phyloP scores from a whole-genome alignment of 2,797 vertebrate species.

The Pitangus sulphuratus region DNA sequence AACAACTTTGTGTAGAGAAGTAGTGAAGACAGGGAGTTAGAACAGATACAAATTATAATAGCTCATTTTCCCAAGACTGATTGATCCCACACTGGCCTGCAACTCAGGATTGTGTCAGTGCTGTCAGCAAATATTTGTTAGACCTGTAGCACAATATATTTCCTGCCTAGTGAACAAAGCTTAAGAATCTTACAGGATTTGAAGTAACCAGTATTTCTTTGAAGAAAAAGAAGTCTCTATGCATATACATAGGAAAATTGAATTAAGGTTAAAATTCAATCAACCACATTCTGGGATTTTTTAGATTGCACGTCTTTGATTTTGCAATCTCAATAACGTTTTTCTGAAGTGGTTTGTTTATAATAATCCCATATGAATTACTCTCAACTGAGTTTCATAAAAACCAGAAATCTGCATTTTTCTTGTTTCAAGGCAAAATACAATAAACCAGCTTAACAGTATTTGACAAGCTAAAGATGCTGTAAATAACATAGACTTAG shows the following conservation, averaged over 20 bases:
- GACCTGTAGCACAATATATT: neutral
- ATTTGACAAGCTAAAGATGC: neutral
- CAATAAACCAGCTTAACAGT: neutral
- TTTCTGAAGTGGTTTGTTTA: constrained; percentile 1
- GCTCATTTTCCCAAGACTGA: neutral
- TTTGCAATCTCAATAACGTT: neutral
- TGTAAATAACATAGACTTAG: neutral
- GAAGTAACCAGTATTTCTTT: neutral
- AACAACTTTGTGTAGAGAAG: neutral
- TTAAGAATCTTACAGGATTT: neutral
- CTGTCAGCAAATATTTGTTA: neutral
- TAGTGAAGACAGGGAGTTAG: neutral
- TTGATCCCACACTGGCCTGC: neutral
- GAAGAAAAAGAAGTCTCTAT: neutral
- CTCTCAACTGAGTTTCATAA: neutral
- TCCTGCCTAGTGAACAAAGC: neutral
- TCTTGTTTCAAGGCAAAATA: neutral
- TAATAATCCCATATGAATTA: neutral
- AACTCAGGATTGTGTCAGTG: neutral
- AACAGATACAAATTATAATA: neutral
- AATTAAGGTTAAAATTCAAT: neutral
- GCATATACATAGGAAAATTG: neutral
- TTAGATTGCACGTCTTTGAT: neutral
- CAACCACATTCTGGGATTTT: neutral
- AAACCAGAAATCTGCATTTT: neutral